Evolutionary conservation across 1,140 invertebrate genomes (phyloP), one percentile per base, ranked within the genome.

Genomic region (Adoxophyes honmai): DNA sequence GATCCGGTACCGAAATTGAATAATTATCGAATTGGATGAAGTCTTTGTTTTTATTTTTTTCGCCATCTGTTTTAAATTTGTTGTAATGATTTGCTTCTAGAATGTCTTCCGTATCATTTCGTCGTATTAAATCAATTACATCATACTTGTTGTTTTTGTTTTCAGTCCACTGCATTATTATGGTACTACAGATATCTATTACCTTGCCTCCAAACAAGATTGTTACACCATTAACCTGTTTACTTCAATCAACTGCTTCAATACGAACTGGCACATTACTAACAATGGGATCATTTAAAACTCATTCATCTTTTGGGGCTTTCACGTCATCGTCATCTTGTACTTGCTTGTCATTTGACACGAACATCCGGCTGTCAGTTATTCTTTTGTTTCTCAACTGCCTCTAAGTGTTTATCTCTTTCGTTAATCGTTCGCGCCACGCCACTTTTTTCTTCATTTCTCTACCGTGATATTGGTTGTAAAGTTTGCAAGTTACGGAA

Each of bases 391-490:
- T 34, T 16, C 33, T 52, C 48, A 34, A 34, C 42, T 28, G 21
- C 21, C 35, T 35, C 38, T 28, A 36, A 21, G 54, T 48, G 48
- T 52, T 70, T 76, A 66, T 71, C 66, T 61, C 57, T 75, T 75
- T 68, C 55, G 66, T 62, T 70, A 70, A 71, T 73, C 68, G 61
- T 69, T 57, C 63, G 62, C 58, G 36, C 62, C 66, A 53, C 64
- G 55, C 55, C 58, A 66, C 72, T 72, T 68, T 72, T 66, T 68
- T 63, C 60, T 69, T 65, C 71, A 76, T 75, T 73, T 75, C 69
- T 66, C 63, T 64, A 42, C 37, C 53, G 55, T 42, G 18, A 16
- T 44, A 16, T 44, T 18, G 16, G 36, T 36, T 4, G 34, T 28
- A 28, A 28, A 28, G 21, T 28, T 28, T 28, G 21, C 6, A 28